Evolutionary conservation across 2,797 vertebrate genomes (phyloP), one percentile per base, ranked within the genome.

Genomic region (Podarcis lilfordi): DNA sequence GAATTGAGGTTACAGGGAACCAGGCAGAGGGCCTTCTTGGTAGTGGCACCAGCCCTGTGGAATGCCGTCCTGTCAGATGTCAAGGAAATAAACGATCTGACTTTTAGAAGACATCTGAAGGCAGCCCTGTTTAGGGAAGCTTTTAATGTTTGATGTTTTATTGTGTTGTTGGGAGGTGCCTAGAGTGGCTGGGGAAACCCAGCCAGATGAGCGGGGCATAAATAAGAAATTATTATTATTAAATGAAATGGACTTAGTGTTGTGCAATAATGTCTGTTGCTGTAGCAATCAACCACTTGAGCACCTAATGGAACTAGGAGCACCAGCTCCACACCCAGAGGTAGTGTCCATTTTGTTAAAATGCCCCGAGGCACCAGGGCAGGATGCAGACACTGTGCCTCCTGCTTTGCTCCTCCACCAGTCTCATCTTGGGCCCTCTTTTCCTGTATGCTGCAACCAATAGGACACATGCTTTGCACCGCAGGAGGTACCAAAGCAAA

Each of bases 1-100:
- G 50, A 50, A 50, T 1, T 50, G 50, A 50, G 50, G 50, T 50
- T 50, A 15, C 50, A 50, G 50, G 11, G 50, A 50, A 50, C 50
- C 50, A 50, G 50, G 11, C 50, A 50, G 50, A 50, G 50, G 50
- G 13, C 50, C 50, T 50, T 50, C 3, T 50, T 4, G 50, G 50
- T 50, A 50, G 50, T 15, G 50, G 50, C 3, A 0, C 50, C 11
- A 1, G 50, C 13, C 50, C 50, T 50, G 50, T 50, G 50, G 13
- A 15, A 50, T 0, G 1, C 50, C 50, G 1, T 50, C 50, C 11
- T 0, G 0, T 4, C 50, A 50, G 50, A 50, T 50, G 50, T 50
- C 50, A 50, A 50, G 13, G 50, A 50, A 50, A 50, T 50, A 50
- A 50, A 50, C 3, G 0, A 15, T 1, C 50, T 50, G 3, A 50